phyloP scores from a whole-genome alignment of 2,113 vertebrate species.

The Alexandromys fortis region DNA sequence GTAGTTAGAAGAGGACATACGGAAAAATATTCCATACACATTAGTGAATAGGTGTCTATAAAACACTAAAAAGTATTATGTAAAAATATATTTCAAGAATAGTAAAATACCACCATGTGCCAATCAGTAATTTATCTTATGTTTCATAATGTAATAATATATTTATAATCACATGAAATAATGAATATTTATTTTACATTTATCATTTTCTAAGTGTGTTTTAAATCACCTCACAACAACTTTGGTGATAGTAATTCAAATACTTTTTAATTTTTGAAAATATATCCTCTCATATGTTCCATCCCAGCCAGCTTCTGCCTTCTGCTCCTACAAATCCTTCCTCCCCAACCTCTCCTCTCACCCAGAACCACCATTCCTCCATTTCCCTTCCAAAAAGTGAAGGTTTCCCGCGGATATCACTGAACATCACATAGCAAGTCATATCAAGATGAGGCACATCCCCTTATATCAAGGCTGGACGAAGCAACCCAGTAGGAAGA shows the following conservation, averaged over 20 bases:
- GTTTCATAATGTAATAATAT: not conserved
- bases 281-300: not conserved
- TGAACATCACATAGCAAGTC: not conserved
- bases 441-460: not conserved
- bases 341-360: not conserved
- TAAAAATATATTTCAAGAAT: conserved; percentile 23
- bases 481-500: not conserved
- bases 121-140: not conserved
- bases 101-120: not conserved
- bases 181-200: not conserved
- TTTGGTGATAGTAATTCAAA: not conserved
- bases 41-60: not conserved
- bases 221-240: not conserved
- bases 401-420: not conserved
- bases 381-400: not conserved
- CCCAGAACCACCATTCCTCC: not conserved
- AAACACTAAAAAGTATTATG: not conserved
- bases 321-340: not conserved
- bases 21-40: not conserved
- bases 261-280: not conserved
- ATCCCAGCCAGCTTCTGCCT: not conserved
- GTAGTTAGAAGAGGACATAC: not conserved
- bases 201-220: not conserved
- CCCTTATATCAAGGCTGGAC: not conserved
- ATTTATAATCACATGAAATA: not conserved